A percentile compares a stretch with the other conserved stretches of the same genome.
These are phyloP conservation scores for Ennomos fuscantarius DNA, from an alignment of 2,888 invertebrate genomes.

Conservation along the genomic window DNA sequence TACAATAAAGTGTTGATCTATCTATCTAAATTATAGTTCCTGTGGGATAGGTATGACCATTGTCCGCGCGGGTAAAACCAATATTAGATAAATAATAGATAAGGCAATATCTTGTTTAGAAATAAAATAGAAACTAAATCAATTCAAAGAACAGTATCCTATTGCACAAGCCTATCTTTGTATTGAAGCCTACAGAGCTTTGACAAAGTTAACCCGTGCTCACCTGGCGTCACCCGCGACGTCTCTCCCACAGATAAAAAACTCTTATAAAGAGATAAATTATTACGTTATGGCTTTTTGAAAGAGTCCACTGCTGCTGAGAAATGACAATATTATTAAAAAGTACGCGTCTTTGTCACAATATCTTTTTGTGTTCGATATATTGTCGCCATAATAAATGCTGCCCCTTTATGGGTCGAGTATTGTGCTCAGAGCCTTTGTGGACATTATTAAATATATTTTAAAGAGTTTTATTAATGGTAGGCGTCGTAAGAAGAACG, in stretches of 20 bases:
- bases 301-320: slow-evolving; percentile 85
- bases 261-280: slow-evolving; percentile 85
- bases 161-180: slow-evolving; percentile 27
- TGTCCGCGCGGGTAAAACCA: too few relatives aligned
- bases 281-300: slow-evolving; percentile 84
- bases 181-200: slow-evolving; percentile 45
- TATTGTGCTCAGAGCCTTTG: slow-evolving; percentile 80
- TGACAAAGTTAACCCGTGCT: slow-evolving; percentile 75
- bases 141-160: slow-evolving; percentile 40
- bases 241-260: slow-evolving; percentile 79
- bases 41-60: too few relatives aligned
- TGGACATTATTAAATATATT: slow-evolving; percentile 85
- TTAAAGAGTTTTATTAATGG: slow-evolving; percentile 85
- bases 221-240: slow-evolving; percentile 69
- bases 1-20: too few relatives aligned
- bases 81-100: background rate
- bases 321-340: slow-evolving; percentile 86
- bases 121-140: slow-evolving; percentile 23
- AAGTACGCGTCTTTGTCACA: slow-evolving; percentile 84
- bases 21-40: too few relatives aligned
- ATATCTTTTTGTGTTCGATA: slow-evolving; percentile 85
- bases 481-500: slow-evolving; percentile 78
- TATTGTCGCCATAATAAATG: slow-evolving; percentile 85
- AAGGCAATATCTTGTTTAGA: background rate
- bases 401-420: slow-evolving; percentile 81